Base-by-base conservation (phyloP, 64 coral and sea anemone species). In the Pocillopora verrucosa region DNA sequence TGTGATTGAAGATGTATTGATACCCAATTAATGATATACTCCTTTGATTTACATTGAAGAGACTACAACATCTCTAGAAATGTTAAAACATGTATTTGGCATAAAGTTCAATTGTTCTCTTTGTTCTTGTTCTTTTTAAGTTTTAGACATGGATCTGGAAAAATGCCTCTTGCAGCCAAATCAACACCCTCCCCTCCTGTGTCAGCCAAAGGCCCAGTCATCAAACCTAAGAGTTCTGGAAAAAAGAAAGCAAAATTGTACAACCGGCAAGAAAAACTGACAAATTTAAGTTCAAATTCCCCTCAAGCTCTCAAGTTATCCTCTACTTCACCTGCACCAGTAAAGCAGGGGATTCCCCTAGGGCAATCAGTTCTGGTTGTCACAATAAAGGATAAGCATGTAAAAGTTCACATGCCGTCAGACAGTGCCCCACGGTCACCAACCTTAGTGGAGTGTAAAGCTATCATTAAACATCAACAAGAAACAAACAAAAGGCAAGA, bases 361-460 rank as follows among this genome's bases (percentile, higher is more conserved):
- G 87, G 90, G 36, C 90, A 91, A 19, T 73, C 80, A 24, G 75
- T 96, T 11, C 89, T 96, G 69, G 88, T 96, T 12, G 93, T 92
- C 13, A 57, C 93, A 13, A 90, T 79, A 26, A 90, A 93, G 30
- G 95, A 96, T 35, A 93, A 92, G 13, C 81, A 79, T 65, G 87
- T 96, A 41, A 84, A 96, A 58, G 95, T 96, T 16, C 88, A 93
- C 68, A 89, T 96, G 67, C 95, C 95, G 1, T 79, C 87, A 57
- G 95, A 96, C 72, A 82, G 80, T 51, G 88, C 63, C 56, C 95
- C 95, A 62, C 76, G 95, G 65, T 96, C 95, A 61, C 95, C 95
- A 38, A 96, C 95, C 12, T 89, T 96, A 4, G 93, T 89, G 74
- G 95, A 96, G 67, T 96, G 95, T 56, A 96, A 96, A 84, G 87